A percentile compares a stretch with the other conserved stretches of the same genome.
These are phyloP conservation scores for Muschampia plurimacula DNA, from an alignment of 2,888 invertebrate species.

Conservation along the genomic window DNA sequence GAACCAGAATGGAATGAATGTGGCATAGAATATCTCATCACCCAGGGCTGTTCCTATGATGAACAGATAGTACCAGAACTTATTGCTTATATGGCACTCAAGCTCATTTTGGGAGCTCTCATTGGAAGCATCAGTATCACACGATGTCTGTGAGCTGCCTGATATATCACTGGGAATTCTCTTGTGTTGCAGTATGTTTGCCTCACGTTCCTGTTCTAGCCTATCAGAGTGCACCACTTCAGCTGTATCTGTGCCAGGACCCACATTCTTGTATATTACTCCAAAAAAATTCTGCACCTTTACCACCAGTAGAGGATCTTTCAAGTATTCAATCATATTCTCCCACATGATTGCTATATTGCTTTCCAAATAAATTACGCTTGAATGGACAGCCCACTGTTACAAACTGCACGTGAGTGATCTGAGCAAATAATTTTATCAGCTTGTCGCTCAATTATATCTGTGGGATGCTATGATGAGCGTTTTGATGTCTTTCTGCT, in stretches of 20 bases:
- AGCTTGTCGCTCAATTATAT: no score
- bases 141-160: constrained; percentile 72
- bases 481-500: no score
- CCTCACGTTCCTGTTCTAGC: constrained; percentile 57
- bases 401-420: no score
- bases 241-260: constrained; percentile 56
- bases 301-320: constrained; percentile 91
- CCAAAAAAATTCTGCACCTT: constrained; percentile 93
- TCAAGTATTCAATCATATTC: constrained; percentile 87
- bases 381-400: no score
- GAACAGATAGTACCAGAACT: constrained; percentile 94
- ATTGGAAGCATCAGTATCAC: constrained; percentile 70
- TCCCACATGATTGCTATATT: constrained; percentile 69
- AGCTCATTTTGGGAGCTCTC: constrained; percentile 67
- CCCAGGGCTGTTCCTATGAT: constrained; percentile 94
- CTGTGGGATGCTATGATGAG: no score
- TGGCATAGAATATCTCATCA: constrained; percentile 95
- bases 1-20: constrained; percentile 97
- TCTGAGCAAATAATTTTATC: no score
- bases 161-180: constrained; percentile 73
- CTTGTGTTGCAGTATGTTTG: constrained; percentile 67
- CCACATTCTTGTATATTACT: constrained; percentile 81
- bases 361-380: no score
- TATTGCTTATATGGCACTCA: constrained; percentile 87
- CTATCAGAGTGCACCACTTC: constrained; percentile 65